These are phyloP conservation scores for Anas bernieri DNA, from an alignment of 2,797 vertebrate genomes.

Conservation along the genomic window DNA sequence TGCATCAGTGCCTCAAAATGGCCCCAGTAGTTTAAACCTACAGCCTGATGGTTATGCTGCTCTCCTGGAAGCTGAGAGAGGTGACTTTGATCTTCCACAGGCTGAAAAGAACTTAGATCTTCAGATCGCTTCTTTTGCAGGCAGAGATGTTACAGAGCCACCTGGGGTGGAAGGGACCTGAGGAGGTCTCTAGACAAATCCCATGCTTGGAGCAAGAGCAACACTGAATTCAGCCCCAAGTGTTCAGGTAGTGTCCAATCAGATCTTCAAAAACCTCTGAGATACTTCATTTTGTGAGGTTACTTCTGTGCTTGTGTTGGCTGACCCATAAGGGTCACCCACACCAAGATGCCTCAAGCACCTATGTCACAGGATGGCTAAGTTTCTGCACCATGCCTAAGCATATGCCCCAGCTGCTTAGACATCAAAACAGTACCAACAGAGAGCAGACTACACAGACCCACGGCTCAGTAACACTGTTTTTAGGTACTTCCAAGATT, in stretches of 20 bases:
- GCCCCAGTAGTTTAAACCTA: background rate
- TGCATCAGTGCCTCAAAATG: background rate
- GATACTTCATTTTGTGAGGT: background rate
- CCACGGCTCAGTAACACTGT: background rate
- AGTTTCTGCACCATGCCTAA: fast-evolving
- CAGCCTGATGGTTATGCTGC: background rate
- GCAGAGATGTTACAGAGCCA: background rate
- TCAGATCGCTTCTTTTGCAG: background rate
- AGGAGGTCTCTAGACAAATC: background rate
- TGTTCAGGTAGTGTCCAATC: background rate
- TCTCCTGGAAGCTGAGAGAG: background rate
- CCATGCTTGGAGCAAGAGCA: background rate
- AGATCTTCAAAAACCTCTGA: background rate
- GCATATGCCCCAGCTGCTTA: background rate
- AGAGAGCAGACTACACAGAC: background rate
- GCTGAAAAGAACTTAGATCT: background rate
- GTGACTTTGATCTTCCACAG: background rate
- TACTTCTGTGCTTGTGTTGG: background rate
- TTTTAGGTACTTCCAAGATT: background rate
- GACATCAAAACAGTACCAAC: fast-evolving
- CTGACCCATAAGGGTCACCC: background rate
- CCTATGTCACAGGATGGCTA: background rate
- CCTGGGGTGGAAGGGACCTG: background rate
- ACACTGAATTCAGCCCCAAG: background rate
- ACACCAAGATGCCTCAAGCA: background rate